phyloP scores from a whole-genome alignment of 2,888 invertebrate species.

The Pheosia tremula region DNA sequence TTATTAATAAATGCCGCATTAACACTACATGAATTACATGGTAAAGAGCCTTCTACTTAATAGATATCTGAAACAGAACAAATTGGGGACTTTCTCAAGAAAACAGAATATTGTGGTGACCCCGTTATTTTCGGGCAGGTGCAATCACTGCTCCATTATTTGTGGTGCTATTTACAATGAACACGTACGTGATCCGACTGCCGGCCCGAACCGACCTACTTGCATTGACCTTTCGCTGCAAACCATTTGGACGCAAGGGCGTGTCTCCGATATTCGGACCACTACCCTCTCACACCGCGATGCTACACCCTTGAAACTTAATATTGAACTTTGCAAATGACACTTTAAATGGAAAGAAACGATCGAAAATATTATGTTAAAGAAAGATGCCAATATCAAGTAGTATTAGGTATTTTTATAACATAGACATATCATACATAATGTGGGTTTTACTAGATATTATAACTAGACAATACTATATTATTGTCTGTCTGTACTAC shows the following conservation, averaged over 20 bases:
- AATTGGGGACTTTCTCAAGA: neutral
- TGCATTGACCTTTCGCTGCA: slow-evolving; percentile 58
- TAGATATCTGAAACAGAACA: no score
- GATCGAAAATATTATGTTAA: no score
- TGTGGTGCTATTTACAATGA: slow-evolving; percentile 53
- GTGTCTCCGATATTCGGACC: slow-evolving; percentile 40
- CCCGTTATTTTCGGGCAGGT: slow-evolving; percentile 52
- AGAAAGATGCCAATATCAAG: no score
- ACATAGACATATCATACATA: no score
- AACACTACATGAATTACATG: no score
- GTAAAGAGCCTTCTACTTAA: no score
- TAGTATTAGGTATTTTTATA: no score
- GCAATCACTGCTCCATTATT: slow-evolving; percentile 57
- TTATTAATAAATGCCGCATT: no score
- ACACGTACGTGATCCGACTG: slow-evolving; percentile 57
- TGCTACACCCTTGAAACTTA: slow-evolving; percentile 11
- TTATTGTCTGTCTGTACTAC: no score
- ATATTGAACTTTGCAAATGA: neutral
- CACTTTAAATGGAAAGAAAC: neutral
- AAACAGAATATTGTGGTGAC: slow-evolving; percentile 9
- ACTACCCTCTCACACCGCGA: slow-evolving; percentile 22
- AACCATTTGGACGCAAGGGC: slow-evolving; percentile 51
- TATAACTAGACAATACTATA: no score
- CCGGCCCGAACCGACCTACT: slow-evolving; percentile 57
- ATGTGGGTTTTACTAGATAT: no score